phyloP scores from a whole-genome alignment of 2,797 vertebrate genomes.

The Bovichtus diacanthus region DNA sequence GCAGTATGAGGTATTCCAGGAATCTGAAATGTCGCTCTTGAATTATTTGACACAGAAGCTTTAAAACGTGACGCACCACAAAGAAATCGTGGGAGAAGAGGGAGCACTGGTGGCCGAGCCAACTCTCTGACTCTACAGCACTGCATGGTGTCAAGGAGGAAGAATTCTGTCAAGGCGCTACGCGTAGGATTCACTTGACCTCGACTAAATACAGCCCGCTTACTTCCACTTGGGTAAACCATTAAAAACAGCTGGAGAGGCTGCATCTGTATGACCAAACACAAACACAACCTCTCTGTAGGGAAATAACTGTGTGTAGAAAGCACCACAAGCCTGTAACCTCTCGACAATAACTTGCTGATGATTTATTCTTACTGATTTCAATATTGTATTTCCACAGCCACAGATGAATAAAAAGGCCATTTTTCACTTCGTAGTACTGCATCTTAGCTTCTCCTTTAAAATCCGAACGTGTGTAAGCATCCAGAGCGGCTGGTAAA shows the following conservation, averaged over 20 bases:
- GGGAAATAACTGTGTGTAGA: slow-evolving; percentile 6
- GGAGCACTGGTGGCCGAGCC: slow-evolving; percentile 19
- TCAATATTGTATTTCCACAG: neutral
- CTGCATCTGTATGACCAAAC: slow-evolving; percentile 19
- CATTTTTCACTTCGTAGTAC: neutral
- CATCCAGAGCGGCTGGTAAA: neutral
- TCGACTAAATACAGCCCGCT: slow-evolving; percentile 44
- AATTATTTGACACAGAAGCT: slow-evolving; percentile 68
- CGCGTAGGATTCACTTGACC: slow-evolving; percentile 32
- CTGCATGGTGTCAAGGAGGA: slow-evolving; percentile 23
- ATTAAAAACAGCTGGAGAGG: slow-evolving; percentile 32
- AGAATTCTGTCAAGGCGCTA: slow-evolving; percentile 18
- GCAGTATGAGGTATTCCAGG: slow-evolving; percentile 59
- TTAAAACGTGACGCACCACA: slow-evolving; percentile 60
- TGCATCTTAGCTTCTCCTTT: neutral
- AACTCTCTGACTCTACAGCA: slow-evolving; percentile 34
- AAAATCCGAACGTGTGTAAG: slow-evolving; percentile 1
- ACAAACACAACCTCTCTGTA: neutral
- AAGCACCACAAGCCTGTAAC: slow-evolving; percentile 1
- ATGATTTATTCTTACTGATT: slow-evolving; percentile 10
- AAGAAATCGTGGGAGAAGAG: slow-evolving; percentile 28
- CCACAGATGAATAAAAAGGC: neutral
- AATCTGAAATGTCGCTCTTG: slow-evolving; percentile 61
- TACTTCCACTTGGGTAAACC: slow-evolving; percentile 28
- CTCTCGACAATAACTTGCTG: neutral